phyloP scores from a whole-genome alignment of 2,888 invertebrate genomes.

The Halictus ligatus region DNA sequence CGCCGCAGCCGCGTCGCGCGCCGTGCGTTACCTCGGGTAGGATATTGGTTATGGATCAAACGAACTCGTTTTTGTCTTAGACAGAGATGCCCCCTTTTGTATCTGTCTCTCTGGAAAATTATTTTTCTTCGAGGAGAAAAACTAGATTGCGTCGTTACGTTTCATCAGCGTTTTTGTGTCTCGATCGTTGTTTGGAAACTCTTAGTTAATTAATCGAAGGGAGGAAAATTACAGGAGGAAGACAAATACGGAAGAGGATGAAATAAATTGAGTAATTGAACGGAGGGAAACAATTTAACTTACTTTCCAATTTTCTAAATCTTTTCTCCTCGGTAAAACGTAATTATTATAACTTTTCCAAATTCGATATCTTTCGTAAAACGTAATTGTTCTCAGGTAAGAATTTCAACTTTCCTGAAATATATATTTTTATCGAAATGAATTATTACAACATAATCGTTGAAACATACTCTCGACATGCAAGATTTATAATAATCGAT shows the following conservation, averaged over 20 bases:
- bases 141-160: neutral
- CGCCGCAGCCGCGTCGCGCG: neutral
- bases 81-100: conserved; percentile 3
- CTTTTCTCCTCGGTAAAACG: too few species aligned
- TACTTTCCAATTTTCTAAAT: neutral
- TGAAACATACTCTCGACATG: too few species aligned
- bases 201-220: neutral
- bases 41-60: conserved; percentile 14
- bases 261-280: neutral
- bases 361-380: too few species aligned
- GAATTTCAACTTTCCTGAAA: too few species aligned
- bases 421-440: too few species aligned
- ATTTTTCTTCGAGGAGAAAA: neutral
- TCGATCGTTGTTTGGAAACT: neutral
- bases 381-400: too few species aligned
- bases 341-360: too few species aligned
- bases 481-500: too few species aligned
- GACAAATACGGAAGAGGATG: neutral
- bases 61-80: conserved; percentile 20
- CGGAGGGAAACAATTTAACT: neutral
- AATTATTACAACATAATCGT: too few species aligned
- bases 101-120: conserved; percentile 15
- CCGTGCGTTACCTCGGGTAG: conserved; percentile 25
- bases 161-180: neutral
- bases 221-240: neutral